phyloP scores from a whole-genome alignment of 2,797 vertebrate species.

The Lycodopsis pacificus region DNA sequence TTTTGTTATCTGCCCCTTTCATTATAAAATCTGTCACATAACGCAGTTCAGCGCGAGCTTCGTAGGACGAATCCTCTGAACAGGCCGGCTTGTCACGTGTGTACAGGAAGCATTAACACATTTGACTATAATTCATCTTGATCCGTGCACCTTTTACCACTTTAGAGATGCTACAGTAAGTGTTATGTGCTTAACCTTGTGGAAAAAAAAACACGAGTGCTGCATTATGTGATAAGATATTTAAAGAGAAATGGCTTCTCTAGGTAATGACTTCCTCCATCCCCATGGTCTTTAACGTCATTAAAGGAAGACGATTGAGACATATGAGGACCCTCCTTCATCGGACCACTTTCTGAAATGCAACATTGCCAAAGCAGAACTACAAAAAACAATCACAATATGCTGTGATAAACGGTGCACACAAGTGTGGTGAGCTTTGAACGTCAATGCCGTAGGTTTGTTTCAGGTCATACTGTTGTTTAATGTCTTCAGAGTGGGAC shows the following conservation, averaged over 20 bases:
- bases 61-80: background rate
- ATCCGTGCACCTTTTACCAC: constrained; percentile 40
- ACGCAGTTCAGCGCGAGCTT: constrained; percentile 4
- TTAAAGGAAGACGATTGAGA: constrained; percentile 66
- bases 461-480: constrained; percentile 41
- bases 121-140: constrained; percentile 41
- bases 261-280: constrained; percentile 56
- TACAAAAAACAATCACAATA: constrained; percentile 38
- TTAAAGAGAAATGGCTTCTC: constrained; percentile 54
- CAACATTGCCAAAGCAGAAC: constrained; percentile 34
- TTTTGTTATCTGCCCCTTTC: constrained; percentile 26
- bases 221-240: constrained; percentile 29
- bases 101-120: constrained; percentile 18
- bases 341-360: constrained; percentile 56
- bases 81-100: background rate
- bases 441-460: constrained; percentile 1
- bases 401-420: constrained; percentile 21
- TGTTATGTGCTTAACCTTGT: constrained; percentile 35
- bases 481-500: constrained; percentile 42
- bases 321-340: constrained; percentile 41
- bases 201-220: background rate
- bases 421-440: constrained; percentile 9
- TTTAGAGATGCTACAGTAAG: constrained; percentile 29
- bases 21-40: constrained; percentile 36
- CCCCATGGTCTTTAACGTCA: constrained; percentile 57